Percentiles rank a stretch among this genome's conserved stretches.
phyloP scores from a whole-genome alignment of 2,113 vertebrate genomes.

The Emydura subglobosa region DNA sequence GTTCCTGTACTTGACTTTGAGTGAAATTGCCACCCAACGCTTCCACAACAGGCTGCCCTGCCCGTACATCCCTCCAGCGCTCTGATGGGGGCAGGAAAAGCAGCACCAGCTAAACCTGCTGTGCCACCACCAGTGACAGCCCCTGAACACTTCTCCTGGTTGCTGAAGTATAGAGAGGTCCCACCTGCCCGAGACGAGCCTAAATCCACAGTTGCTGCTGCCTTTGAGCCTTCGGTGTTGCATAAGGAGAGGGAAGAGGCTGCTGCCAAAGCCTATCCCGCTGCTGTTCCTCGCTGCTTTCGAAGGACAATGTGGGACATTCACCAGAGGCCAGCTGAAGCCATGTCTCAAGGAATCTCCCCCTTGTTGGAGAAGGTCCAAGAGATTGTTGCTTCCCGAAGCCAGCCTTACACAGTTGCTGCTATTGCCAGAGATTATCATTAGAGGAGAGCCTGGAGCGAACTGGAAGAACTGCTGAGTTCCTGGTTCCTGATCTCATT shows the following conservation, averaged over 20 bases:
- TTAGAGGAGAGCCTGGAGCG: not conserved
- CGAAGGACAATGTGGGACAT: not conserved
- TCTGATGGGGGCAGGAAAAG: accelerated
- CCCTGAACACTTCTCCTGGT: accelerated
- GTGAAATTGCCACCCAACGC: accelerated
- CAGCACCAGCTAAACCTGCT: accelerated
- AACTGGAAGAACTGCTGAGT: not conserved
- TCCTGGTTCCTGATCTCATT: accelerated
- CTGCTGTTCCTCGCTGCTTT: not conserved
- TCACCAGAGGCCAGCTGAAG: not conserved
- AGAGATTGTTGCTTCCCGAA: not conserved
- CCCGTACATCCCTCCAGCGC: accelerated
- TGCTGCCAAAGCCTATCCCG: accelerated
- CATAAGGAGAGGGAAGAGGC: accelerated
- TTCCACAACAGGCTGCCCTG: accelerated
- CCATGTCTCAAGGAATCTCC: not conserved
- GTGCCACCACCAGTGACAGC: not conserved
- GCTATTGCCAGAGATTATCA: not conserved
- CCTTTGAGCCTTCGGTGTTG: accelerated
- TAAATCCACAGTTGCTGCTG: accelerated
- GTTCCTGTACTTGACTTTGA: not conserved
- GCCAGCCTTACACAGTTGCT: not conserved
- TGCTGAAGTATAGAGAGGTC: not conserved
- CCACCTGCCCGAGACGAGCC: accelerated
- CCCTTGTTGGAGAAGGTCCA: accelerated